Percentiles rank a stretch among this genome's conserved stretches.
Conservation (phyloP, 2,113 vertebrate genomes). For the Hippocampus mohnikei region DNA sequence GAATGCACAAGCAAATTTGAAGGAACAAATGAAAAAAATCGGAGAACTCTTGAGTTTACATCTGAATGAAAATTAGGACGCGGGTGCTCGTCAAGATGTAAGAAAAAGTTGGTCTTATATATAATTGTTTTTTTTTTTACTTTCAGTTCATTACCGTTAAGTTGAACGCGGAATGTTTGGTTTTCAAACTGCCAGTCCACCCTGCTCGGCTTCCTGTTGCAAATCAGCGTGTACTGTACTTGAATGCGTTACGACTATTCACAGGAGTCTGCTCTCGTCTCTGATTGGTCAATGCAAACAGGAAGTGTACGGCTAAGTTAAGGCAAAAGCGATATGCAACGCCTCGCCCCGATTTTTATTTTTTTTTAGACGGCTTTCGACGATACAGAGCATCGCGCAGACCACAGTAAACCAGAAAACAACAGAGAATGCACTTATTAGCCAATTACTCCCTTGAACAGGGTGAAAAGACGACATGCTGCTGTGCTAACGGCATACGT, state of each 20-base stretch:
- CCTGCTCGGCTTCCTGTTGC: too few species aligned
- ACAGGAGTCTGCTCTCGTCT: not conserved
- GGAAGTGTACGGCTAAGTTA: not conserved
- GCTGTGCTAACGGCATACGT: too few species aligned
- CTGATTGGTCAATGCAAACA: not conserved
- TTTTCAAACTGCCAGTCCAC: not conserved
- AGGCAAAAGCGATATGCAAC: too few species aligned
- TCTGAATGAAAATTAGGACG: not conserved
- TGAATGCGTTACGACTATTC: not conserved
- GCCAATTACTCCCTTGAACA: too few species aligned
- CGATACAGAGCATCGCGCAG: too few species aligned
- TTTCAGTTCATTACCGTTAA: not conserved
- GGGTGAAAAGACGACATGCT: too few species aligned
- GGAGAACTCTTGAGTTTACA: conserved; percentile 9
- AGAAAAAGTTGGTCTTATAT: not conserved
- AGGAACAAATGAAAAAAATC: conserved; percentile 21
- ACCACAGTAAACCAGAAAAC: too few species aligned
- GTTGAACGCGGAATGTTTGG: not conserved
- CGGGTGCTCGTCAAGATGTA: not conserved
- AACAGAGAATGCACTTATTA: too few species aligned
- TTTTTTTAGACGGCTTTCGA: too few species aligned
- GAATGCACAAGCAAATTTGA: conserved; percentile 30
- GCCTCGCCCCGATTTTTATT: too few species aligned
- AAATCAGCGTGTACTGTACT: not conserved
- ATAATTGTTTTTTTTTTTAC: not conserved